phyloP scores from a whole-genome alignment of 2,888 invertebrate genomes.

The Magallana nippona region DNA sequence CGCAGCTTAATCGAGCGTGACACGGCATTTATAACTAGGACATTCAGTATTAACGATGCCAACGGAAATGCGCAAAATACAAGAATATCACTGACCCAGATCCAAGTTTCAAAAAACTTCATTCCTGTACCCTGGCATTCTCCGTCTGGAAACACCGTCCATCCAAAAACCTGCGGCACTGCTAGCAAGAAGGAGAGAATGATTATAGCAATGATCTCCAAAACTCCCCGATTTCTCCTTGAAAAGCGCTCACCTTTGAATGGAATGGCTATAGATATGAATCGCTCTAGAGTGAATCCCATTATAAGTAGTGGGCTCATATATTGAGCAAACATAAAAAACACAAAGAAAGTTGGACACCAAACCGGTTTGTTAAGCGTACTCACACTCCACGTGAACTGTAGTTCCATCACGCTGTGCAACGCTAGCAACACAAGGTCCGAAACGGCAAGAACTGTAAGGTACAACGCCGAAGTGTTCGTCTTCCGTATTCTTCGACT shows the following conservation, averaged over 20 bases:
- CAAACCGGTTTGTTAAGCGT: conserved; percentile 66
- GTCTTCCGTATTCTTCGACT: conserved; percentile 71
- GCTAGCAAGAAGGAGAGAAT: conserved; percentile 64
- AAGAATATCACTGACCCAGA: conserved; percentile 68
- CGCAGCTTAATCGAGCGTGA: conserved; percentile 34
- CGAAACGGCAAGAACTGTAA: conserved; percentile 74
- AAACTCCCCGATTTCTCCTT: conserved; percentile 68
- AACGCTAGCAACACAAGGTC: conserved; percentile 73
- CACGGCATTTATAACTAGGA: conserved; percentile 64
- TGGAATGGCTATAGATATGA: conserved; percentile 73
- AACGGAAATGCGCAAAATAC: conserved; percentile 70
- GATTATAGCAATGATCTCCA: conserved; percentile 68
- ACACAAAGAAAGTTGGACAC: conserved; percentile 75
- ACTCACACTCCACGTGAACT: conserved; percentile 73
- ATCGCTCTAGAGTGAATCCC: conserved; percentile 77
- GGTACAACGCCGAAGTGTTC: conserved; percentile 76
- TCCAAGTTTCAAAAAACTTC: conserved; percentile 68
- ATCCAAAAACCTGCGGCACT: conserved; percentile 75
- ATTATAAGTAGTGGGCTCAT: conserved; percentile 76
- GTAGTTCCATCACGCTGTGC: conserved; percentile 73
- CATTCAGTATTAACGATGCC: conserved; percentile 66
- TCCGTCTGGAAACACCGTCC: conserved; percentile 64
- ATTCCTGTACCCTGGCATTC: conserved; percentile 48
- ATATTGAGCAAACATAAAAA: conserved; percentile 75
- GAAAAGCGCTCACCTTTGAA: conserved; percentile 74